Conservation (phyloP, 2,888 invertebrate species). For the Physocephala rufipes region DNA sequence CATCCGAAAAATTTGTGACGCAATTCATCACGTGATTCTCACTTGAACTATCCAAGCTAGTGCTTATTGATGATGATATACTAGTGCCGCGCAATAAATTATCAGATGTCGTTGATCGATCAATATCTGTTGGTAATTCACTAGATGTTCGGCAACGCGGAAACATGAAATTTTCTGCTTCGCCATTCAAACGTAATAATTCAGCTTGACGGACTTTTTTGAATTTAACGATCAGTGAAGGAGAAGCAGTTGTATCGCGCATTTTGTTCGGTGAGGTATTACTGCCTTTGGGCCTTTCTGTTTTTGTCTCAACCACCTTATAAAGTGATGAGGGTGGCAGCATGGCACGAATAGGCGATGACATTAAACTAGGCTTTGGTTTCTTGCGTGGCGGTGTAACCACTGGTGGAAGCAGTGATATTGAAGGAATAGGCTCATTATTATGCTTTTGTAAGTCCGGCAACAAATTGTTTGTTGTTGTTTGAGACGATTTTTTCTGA, state of each 20-base stretch:
- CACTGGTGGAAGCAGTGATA: conserved; percentile 37
- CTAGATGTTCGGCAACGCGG: conserved; percentile 68
- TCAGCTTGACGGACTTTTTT: conserved; percentile 79
- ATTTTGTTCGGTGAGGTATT: conserved; percentile 47
- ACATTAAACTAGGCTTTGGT: conserved; percentile 47
- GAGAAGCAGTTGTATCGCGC: conserved; percentile 47
- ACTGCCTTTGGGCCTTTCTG: conserved; percentile 46
- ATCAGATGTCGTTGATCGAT: conserved; percentile 67
- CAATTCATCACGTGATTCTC: conserved; percentile 34
- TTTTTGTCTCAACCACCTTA: conserved; percentile 58
- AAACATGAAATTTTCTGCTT: conserved; percentile 89
- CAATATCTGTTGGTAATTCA: conserved; percentile 67
- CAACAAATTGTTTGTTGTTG: conserved; percentile 35
- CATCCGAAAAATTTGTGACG: not conserved
- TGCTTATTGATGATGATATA: conserved; percentile 46
- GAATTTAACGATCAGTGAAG: conserved; percentile 76
- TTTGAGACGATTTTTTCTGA: conserved; percentile 38
- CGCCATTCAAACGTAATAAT: conserved; percentile 79
- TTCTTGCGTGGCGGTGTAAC: conserved; percentile 49
- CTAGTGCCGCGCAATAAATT: conserved; percentile 51
- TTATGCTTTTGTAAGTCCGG: conserved; percentile 47
- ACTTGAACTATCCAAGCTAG: conserved; percentile 52
- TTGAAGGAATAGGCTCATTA: conserved; percentile 35
- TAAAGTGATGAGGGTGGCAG: conserved; percentile 61
- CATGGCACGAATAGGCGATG: conserved; percentile 62